Evolutionary conservation across 1,140 invertebrate genomes (phyloP).

Genomic region (Drosophila insularis): DNA sequence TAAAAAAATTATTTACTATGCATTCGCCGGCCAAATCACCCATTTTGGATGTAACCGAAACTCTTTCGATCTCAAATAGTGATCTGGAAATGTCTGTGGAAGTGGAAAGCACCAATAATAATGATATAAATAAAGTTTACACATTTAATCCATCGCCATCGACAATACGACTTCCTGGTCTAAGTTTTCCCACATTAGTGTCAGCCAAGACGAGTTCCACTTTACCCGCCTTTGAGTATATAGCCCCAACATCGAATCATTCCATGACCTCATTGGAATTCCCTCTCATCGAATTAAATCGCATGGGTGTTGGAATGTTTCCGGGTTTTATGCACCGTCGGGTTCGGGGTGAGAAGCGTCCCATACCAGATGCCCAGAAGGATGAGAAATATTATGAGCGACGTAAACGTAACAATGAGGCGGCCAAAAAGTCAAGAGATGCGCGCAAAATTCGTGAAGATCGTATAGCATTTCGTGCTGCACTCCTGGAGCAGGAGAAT

Average conservation of each 20-base stretch:
- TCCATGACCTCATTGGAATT: constrained; percentile 58
- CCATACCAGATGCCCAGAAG: constrained; percentile 93
- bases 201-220: constrained; percentile 33
- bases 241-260: constrained; percentile 59
- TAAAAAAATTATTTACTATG: constrained; percentile 23
- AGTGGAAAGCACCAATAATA: constrained; percentile 24
- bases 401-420: constrained; percentile 93
- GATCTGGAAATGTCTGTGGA: constrained; percentile 53
- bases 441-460: constrained; percentile 92
- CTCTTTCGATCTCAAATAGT: constrained; percentile 56
- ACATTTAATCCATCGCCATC: constrained; percentile 29
- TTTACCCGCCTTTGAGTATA: constrained; percentile 74
- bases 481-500: constrained; percentile 92
- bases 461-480: constrained; percentile 90
- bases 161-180: constrained; percentile 51
- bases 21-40: constrained; percentile 66
- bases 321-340: constrained; percentile 83
- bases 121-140: constrained; percentile 10
- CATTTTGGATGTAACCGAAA: constrained; percentile 69
- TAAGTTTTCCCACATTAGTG: constrained; percentile 46
- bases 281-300: constrained; percentile 74
- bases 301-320: constrained; percentile 66
- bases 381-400: constrained; percentile 95
- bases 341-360: constrained; percentile 91
- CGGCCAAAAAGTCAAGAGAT: constrained; percentile 95